Evolutionary conservation across 2,888 invertebrate genomes (phyloP).

Genomic region (Acleris emargana): DNA sequence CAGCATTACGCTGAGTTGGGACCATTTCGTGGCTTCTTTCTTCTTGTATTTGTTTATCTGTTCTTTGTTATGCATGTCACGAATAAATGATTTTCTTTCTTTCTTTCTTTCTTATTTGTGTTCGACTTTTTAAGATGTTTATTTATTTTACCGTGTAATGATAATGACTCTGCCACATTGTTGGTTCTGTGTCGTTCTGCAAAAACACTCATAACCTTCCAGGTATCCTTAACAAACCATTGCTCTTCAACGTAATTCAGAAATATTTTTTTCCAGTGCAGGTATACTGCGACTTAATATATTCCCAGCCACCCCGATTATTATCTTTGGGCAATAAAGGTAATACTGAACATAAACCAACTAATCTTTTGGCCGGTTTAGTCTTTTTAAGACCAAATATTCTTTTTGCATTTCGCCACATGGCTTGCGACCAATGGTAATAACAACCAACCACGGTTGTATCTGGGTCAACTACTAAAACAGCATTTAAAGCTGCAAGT

Average conservation of each 20-base stretch:
- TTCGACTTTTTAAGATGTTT: conserved; percentile 3
- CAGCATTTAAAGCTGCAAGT: conserved; percentile 12
- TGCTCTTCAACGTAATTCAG: conserved; percentile 3
- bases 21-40: too few species aligned
- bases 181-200: conserved; percentile 11
- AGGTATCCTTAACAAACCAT: conserved; percentile 11
- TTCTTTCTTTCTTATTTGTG: too few species aligned
- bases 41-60: too few species aligned
- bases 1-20: too few species aligned
- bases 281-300: conserved; percentile 10
- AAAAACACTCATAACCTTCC: conserved; percentile 6
- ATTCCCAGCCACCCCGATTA: conserved; percentile 4
- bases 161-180: conserved; percentile 10
- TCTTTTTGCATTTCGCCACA: conserved; percentile 7
- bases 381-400: neutral
- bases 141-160: conserved; percentile 11
- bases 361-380: conserved; percentile 5
- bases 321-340: conserved; percentile 9
- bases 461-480: conserved; percentile 6
- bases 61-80: too few species aligned
- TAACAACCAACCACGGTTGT: conserved; percentile 6
- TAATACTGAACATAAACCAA: conserved; percentile 12
- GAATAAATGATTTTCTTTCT: too few species aligned
- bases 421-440: neutral
- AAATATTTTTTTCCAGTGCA: conserved; percentile 2